These are phyloP conservation scores for Hirtodrosophila alboralis DNA, from an alignment of 2,888 invertebrate species.

Conservation along the genomic window DNA sequence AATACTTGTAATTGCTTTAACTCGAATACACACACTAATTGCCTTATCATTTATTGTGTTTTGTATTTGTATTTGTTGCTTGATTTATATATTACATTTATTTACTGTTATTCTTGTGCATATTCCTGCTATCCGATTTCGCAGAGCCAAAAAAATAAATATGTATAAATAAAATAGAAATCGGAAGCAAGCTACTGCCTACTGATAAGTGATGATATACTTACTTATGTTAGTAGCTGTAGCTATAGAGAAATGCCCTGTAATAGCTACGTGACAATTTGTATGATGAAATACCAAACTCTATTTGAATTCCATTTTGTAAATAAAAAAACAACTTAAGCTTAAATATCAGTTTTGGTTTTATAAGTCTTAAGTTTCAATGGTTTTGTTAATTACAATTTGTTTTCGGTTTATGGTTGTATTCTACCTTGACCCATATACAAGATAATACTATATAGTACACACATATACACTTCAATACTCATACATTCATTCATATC, in stretches of 20 bases:
- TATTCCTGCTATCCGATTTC: neutral
- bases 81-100: too few species aligned
- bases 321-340: too few species aligned
- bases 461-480: neutral
- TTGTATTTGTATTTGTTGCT: neutral
- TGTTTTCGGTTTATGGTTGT: neutral
- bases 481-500: neutral
- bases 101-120: neutral
- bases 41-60: slow-evolving; percentile 10
- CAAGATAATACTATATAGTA: too few species aligned
- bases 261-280: neutral
- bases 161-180: too few species aligned
- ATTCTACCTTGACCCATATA: slow-evolving; percentile 33
- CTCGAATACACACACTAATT: neutral
- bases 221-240: too few species aligned
- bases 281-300: slow-evolving; percentile 5
- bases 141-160: too few species aligned
- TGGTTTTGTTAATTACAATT: too few species aligned
- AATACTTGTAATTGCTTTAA: too few species aligned
- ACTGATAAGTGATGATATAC: too few species aligned
- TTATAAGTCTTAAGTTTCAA: too few species aligned
- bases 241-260: slow-evolving; percentile 4
- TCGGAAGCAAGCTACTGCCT: too few species aligned
- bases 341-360: too few species aligned
- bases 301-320: neutral